A percentile compares a stretch with the other conserved stretches of the same genome.
These are phyloP conservation scores for Gavia stellata DNA, from an alignment of 2,113 vertebrate species.

Conservation along the genomic window DNA sequence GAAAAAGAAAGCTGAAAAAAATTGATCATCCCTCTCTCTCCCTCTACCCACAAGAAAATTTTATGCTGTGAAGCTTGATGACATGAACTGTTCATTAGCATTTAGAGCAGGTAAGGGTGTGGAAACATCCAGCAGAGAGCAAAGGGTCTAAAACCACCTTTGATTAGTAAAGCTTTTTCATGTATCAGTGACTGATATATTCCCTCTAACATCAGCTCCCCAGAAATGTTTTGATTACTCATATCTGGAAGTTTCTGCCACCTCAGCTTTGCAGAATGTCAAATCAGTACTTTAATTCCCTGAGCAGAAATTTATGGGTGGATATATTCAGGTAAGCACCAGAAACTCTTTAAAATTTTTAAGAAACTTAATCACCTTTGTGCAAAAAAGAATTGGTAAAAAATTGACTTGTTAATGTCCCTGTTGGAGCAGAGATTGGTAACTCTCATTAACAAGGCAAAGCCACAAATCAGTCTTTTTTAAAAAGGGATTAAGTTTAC, in stretches of 20 bases:
- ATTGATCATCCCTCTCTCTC: not conserved
- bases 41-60: not conserved
- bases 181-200: not conserved
- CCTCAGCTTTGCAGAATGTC: not conserved
- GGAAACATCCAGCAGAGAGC: not conserved
- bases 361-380: not conserved
- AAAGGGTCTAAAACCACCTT: not conserved
- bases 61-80: rapidly evolving
- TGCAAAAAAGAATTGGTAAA: not conserved
- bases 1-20: not conserved
- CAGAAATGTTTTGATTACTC: not conserved
- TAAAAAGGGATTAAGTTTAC: not conserved
- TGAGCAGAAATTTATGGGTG: not conserved
- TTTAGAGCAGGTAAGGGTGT: not conserved
- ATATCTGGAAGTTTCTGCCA: not conserved
- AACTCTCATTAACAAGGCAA: not conserved
- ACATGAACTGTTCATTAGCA: not conserved
- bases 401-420: not conserved
- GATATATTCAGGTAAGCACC: not conserved
- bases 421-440: not conserved
- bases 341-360: not conserved
- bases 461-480: not conserved
- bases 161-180: not conserved
- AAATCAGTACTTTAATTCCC: not conserved
- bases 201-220: not conserved